Base-by-base conservation (phyloP, 1,140 invertebrate genomes). In the Habropoda laboriosa region DNA sequence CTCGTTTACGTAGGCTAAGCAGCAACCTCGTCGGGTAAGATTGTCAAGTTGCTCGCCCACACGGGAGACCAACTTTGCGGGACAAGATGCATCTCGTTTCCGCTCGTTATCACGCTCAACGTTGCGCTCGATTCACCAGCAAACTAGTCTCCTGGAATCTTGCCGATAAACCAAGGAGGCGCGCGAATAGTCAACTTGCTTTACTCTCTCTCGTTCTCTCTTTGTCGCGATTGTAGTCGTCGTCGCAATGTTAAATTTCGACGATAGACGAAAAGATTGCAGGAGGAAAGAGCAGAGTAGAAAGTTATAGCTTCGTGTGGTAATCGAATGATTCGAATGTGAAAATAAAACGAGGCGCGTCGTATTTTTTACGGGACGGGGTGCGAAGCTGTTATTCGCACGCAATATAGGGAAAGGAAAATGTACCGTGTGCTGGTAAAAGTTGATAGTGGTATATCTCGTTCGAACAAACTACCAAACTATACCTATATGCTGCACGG, bases 81-180 rank as follows among this genome's bases (percentile, higher is more conserved):
- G 10, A 1, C 18, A 30, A n/a, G 60, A 32, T 66, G 60, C 49
- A 53, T 40, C 35, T 51, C 49, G 38, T 45, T 67, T 75, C 49
- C 60, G 38, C 38, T 70, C 49, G 67, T 13, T 51, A 16, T n/a
- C n/a, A 30, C 8, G 16, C 27, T 66, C 12, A 12, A 13, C 27
- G 47, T 78, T 30, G 35, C 16, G 3, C 45, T 12, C 24, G 42
- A 30, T 42, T 32, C 55, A 27, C 32, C 40, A 77, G 18, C 64
- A 13, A 77, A 24, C 64, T 47, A 77, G n/a, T 70, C 51, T 77
- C 6, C 40, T 10, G 42, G 64, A 70, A 77, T 70, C n/a, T 38
- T 13, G 18, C 12, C 42, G 75, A 71, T 77, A 77, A 77, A 21
- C 42, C 32, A 24, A 58, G 21, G 16, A 21, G 1, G 18, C 7